Conservation (phyloP, 2,113 vertebrate species). For the Triplophysa rosa region DNA sequence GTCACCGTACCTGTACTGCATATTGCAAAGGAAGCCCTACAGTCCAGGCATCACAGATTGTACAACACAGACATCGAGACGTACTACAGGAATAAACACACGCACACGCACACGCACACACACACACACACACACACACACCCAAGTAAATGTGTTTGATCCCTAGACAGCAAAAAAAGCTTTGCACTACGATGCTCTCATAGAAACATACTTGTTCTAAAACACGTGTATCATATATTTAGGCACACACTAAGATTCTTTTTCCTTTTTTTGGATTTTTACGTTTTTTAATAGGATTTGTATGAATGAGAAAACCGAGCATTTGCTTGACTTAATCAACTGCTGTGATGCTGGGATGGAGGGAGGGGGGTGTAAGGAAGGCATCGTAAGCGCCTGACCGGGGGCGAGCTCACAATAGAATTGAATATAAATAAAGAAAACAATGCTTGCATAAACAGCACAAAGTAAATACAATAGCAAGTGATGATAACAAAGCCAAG, state of each 20-base stretch:
- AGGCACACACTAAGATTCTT: slow-evolving; percentile 67
- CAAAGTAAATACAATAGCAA: slow-evolving; percentile 72
- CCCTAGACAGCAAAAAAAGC: slow-evolving; percentile 59
- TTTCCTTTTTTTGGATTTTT: slow-evolving; percentile 50
- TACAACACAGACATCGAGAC: slow-evolving; percentile 31
- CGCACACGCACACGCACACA: slow-evolving; percentile 66
- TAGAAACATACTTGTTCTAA: slow-evolving; percentile 58
- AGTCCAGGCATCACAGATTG: slow-evolving; percentile 65
- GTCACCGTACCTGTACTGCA: slow-evolving; percentile 75
- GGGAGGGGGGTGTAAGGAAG: slow-evolving; percentile 26
- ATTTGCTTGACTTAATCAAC: slow-evolving; percentile 64
- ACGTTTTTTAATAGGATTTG: slow-evolving; percentile 57
- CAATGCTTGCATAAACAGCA: slow-evolving; percentile 72
- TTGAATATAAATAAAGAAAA: slow-evolving; percentile 68
- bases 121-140: slow-evolving; percentile 50
- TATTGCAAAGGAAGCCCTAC: slow-evolving; percentile 82
- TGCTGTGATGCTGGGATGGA: slow-evolving; percentile 57
- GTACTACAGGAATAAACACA: slow-evolving; percentile 52
- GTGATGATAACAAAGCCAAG: slow-evolving; percentile 71
- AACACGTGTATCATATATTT: slow-evolving; percentile 57
- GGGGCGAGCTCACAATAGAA: slow-evolving; percentile 67
- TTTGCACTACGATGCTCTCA: slow-evolving; percentile 69
- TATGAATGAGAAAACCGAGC: slow-evolving; percentile 64
- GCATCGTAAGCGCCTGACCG: slow-evolving; percentile 61
- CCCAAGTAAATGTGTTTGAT: slow-evolving; percentile 28